Conservation (phyloP, 1,140 invertebrate species). For the Linepithema humile region DNA sequence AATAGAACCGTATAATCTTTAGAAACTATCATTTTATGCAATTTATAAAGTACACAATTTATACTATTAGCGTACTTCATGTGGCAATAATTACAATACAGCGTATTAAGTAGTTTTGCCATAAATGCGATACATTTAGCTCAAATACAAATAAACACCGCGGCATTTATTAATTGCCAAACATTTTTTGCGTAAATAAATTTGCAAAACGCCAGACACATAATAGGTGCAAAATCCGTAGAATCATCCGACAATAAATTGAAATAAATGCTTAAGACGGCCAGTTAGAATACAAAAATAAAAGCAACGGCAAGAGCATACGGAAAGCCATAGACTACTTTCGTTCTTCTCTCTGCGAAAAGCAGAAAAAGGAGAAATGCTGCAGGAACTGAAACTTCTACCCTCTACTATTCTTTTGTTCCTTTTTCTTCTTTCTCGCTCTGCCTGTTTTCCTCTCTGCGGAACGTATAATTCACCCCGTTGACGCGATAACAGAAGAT, state of each 20-base stretch:
- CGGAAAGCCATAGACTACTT: not conserved
- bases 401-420: not conserved
- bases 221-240: not conserved
- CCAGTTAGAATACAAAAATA: not conserved
- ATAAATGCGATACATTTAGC: not conserved
- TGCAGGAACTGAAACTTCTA: constrained; percentile 18
- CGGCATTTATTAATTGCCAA: too few species aligned
- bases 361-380: not conserved
- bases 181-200: too few species aligned
- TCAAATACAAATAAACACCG: too few species aligned
- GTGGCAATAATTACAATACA: not conserved
- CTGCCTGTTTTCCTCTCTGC: constrained; percentile 21
- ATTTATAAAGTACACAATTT: not conserved
- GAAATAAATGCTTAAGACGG: not conserved
- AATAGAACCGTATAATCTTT: not conserved
- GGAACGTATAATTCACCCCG: constrained; percentile 23
- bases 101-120: not conserved
- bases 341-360: not conserved
- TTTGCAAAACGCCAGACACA: too few species aligned
- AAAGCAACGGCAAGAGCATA: not conserved
- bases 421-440: not conserved
- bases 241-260: not conserved
- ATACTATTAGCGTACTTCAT: not conserved
- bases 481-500: constrained; percentile 39
- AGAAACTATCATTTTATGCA: too few species aligned